Conservation (phyloP, 2,888 invertebrate genomes). For the Rugalucina vietnamica region DNA sequence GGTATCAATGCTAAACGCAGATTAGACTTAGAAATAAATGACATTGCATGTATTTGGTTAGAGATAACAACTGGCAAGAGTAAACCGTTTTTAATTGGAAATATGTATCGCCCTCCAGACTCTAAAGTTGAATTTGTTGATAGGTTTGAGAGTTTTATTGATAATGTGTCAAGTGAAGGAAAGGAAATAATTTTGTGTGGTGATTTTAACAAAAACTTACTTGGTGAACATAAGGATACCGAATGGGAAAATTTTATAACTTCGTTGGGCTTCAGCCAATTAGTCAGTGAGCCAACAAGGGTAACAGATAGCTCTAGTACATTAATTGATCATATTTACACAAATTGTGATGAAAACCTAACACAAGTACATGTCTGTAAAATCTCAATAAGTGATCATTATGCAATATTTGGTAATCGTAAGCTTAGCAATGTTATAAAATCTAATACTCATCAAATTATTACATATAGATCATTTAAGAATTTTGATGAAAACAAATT, state of each 20-base stretch:
- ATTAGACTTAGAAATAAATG: not conserved
- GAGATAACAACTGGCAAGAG: not conserved
- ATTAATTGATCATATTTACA: not conserved
- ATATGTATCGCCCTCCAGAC: not conserved
- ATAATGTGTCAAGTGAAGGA: not conserved
- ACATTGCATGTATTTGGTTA: not conserved
- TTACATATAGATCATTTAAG: not conserved
- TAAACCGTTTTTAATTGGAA: not conserved
- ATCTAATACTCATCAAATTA: not conserved
- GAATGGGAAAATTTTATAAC: not conserved
- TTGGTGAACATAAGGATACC: not conserved
- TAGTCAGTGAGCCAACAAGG: not conserved
- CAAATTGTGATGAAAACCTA: not conserved
- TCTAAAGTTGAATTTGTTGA: not conserved
- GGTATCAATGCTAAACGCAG: not conserved
- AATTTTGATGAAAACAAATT: not conserved
- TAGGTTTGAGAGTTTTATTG: constrained; percentile 1
- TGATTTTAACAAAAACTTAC: not conserved
- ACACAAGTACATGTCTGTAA: not conserved
- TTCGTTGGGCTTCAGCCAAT: not conserved
- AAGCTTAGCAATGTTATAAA: not conserved
- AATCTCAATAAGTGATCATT: not conserved
- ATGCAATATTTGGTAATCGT: not conserved
- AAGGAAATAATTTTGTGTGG: not conserved
- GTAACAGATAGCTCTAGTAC: not conserved